Conservation (phyloP, 2,888 invertebrate species). For the Aromia moschata region DNA sequence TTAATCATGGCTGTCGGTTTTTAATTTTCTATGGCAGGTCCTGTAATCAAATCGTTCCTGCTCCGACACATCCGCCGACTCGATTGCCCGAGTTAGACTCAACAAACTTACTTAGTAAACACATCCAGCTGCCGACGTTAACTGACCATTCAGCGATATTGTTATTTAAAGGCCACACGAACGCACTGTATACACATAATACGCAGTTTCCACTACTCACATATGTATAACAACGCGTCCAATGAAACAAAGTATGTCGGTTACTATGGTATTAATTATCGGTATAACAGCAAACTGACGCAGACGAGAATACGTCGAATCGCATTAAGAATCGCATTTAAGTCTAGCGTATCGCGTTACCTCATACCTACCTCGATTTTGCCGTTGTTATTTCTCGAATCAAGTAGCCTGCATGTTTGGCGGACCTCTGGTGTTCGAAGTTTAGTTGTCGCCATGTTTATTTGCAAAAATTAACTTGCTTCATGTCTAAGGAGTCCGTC, state of each 20-base stretch:
- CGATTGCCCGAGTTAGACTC: constrained; percentile 22
- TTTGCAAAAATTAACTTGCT: too few species aligned
- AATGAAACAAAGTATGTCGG: constrained; percentile 2
- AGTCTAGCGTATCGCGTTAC: neutral
- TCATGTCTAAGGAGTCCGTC: too few species aligned
- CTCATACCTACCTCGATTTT: neutral
- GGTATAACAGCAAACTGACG: neutral
- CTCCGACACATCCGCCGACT: constrained; percentile 1
- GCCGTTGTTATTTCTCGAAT: too few species aligned
- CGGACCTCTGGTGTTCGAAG: too few species aligned
- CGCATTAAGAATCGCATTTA: neutral
- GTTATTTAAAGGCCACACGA: neutral
- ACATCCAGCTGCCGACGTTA: constrained; percentile 27
- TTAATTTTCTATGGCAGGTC: too few species aligned
- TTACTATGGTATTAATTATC: neutral
- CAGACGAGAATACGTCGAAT: neutral
- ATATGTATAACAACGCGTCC: neutral
- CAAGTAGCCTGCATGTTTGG: too few species aligned
- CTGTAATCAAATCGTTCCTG: too few species aligned
- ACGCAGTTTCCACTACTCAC: too few species aligned
- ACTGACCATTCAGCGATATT: constrained; percentile 27
- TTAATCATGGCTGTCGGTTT: too few species aligned
- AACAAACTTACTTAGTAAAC: constrained; percentile 29
- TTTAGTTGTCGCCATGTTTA: too few species aligned
- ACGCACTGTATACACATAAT: neutral